These are phyloP conservation scores for Drosophila sordidula DNA, from an alignment of 2,888 invertebrate genomes.

Conservation along the genomic window DNA sequence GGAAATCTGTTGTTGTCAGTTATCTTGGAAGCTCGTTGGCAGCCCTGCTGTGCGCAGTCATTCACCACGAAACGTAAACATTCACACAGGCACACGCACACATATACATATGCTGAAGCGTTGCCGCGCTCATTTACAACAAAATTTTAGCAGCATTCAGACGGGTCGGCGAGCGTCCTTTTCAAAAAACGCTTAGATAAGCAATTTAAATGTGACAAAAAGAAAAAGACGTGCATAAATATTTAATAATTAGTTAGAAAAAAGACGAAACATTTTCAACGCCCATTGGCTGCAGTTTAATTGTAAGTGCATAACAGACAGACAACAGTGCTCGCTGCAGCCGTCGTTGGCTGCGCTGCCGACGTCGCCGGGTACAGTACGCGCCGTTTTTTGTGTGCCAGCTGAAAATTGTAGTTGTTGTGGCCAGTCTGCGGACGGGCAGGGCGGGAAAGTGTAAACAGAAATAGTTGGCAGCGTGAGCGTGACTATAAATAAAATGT, in stretches of 20 bases:
- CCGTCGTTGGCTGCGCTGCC: slow-evolving; percentile 47
- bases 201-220: slow-evolving; percentile 17
- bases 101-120: slow-evolving; percentile 13
- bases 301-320: slow-evolving; percentile 42
- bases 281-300: slow-evolving; percentile 10
- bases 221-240: background rate
- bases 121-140: slow-evolving; percentile 60
- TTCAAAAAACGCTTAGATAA: slow-evolving; percentile 21
- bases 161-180: slow-evolving; percentile 55
- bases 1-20: background rate
- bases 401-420: slow-evolving; percentile 42
- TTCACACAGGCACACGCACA: background rate
- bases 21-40: background rate
- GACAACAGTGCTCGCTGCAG: slow-evolving; percentile 27
- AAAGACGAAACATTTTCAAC: background rate
- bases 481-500: slow-evolving; percentile 68
- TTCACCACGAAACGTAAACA: slow-evolving; percentile 32
- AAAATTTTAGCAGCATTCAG: slow-evolving; percentile 52
- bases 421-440: slow-evolving; percentile 6
- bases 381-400: slow-evolving; percentile 59
- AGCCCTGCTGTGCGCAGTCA: slow-evolving; percentile 18
- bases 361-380: slow-evolving; percentile 70
- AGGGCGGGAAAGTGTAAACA: slow-evolving; percentile 65
- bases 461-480: slow-evolving; percentile 20
- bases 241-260: background rate